Evolutionary conservation across 2,113 vertebrate species (phyloP).

Genomic region (Pterocles gutturalis): DNA sequence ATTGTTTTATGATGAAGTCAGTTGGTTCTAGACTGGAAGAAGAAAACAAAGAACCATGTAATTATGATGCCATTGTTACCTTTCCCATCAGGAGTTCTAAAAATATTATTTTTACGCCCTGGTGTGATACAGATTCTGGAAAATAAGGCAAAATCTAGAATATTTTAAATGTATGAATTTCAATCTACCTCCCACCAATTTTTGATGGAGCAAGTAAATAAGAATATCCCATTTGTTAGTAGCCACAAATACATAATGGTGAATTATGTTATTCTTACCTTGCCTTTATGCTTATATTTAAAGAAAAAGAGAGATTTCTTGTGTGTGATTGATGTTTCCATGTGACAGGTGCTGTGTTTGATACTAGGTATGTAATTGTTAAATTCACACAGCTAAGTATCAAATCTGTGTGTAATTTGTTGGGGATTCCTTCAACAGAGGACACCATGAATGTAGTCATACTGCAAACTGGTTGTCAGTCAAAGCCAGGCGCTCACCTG

Average conservation of each 20-base stretch:
- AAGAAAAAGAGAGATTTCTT: not conserved
- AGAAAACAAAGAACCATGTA: not conserved
- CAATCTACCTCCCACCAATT: not conserved
- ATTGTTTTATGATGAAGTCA: not conserved
- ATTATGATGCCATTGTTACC: not conserved
- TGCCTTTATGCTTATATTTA: not conserved
- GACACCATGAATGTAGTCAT: constrained; percentile 82
- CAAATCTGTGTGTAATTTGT: not conserved
- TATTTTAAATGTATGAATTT: not conserved
- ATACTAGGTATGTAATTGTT: not conserved
- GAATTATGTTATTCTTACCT: not conserved
- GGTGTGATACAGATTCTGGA: not conserved
- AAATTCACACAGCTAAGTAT: not conserved
- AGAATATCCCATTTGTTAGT: not conserved
- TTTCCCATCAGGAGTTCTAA: not conserved
- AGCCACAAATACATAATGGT: not conserved
- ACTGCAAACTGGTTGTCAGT: constrained; percentile 79
- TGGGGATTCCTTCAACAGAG: constrained; percentile 84
- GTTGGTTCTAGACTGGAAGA: not conserved
- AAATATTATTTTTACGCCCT: not conserved
- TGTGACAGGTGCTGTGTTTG: constrained; percentile 8
- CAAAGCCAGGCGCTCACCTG: constrained; percentile 78
- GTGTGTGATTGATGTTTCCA: constrained; percentile 8
- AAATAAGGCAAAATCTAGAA: not conserved
- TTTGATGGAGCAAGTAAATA: not conserved